phyloP scores from a whole-genome alignment of 2,888 invertebrate species.

The Dione vanillae region DNA sequence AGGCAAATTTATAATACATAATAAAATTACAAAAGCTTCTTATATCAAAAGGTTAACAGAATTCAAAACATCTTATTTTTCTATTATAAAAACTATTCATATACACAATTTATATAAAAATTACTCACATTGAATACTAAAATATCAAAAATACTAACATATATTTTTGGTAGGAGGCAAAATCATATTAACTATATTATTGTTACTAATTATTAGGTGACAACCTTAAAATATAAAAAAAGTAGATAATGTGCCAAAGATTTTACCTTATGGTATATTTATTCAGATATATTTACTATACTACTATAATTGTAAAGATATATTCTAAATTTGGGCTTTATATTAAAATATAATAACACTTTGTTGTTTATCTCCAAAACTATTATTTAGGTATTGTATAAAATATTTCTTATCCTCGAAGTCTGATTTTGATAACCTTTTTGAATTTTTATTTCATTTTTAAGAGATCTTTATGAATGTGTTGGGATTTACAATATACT shows the following conservation, averaged over 20 bases:
- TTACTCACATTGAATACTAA: background rate
- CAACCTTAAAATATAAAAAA: background rate
- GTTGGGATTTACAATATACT: background rate
- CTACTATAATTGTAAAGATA: background rate
- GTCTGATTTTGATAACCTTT: slow-evolving; percentile 3
- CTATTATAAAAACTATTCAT: background rate
- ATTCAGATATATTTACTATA: slow-evolving; percentile 8
- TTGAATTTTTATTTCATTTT: background rate
- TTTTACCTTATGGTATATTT: background rate
- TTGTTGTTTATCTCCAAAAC: background rate
- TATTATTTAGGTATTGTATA: background rate
- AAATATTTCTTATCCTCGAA: background rate
- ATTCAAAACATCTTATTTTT: background rate
- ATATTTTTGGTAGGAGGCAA: background rate
- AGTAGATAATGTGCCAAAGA: slow-evolving; percentile 8
- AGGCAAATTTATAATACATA: slow-evolving; percentile 27
- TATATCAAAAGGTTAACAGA: background rate
- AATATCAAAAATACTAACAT: background rate
- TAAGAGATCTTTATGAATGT: background rate
- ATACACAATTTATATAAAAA: too few relatives aligned
- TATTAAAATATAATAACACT: background rate
- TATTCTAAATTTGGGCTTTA: background rate
- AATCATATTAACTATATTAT: background rate
- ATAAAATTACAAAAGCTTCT: background rate
- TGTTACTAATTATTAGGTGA: background rate